These are phyloP conservation scores for Cheiracanthium punctorium DNA, from an alignment of 2,888 invertebrate genomes.

Conservation along the genomic window DNA sequence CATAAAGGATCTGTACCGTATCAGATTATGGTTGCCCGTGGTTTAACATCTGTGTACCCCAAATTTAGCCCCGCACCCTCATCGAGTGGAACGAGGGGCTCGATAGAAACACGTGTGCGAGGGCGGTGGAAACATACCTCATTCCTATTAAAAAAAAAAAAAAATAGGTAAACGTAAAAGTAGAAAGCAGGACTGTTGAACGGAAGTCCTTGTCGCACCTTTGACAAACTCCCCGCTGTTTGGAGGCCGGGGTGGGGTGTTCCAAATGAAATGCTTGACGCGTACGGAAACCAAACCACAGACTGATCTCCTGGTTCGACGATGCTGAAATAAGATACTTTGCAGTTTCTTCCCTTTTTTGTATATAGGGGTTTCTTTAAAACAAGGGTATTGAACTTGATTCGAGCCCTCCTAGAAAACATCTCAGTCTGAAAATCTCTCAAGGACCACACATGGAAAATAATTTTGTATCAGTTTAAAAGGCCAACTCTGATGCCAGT, in stretches of 20 bases:
- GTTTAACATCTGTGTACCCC: not conserved
- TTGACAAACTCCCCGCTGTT: conserved; percentile 38
- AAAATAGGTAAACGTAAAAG: not conserved
- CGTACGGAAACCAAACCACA: not conserved
- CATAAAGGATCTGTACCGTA: not conserved
- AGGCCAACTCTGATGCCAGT: no score
- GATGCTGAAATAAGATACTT: not conserved
- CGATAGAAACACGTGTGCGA: conserved; percentile 15
- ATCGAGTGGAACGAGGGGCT: not conserved
- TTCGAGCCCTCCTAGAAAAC: no score
- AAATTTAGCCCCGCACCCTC: conserved; percentile 26
- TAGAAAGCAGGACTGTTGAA: not conserved
- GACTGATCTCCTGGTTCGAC: not conserved
- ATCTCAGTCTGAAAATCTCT: no score
- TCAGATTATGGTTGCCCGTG: no score
- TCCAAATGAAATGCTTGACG: not conserved
- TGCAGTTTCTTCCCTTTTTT: no score
- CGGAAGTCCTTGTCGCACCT: conserved; percentile 59
- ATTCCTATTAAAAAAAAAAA: not conserved
- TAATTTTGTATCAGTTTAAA: no score
- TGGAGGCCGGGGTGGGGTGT: not conserved
- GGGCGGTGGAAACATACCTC: not conserved
- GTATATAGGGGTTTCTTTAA: no score
- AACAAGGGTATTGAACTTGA: no score
- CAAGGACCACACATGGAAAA: no score